phyloP scores from a whole-genome alignment of 2,888 invertebrate species.

The Drosophila atripex region DNA sequence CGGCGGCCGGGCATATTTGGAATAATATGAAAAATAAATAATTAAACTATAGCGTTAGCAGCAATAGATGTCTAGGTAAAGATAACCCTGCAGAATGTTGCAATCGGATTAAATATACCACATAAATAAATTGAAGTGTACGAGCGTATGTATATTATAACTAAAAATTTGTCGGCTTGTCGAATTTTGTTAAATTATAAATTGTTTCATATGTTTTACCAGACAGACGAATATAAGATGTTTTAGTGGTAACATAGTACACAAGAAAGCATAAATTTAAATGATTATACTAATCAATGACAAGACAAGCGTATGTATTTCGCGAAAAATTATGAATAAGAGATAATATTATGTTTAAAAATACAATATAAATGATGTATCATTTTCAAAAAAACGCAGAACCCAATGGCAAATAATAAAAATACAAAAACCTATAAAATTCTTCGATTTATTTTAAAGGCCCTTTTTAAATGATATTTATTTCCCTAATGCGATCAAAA shows the following conservation, averaged over 20 bases:
- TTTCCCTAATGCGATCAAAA: too few relatives aligned
- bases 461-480: too few relatives aligned
- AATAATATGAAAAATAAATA: constrained; percentile 34
- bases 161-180: constrained; percentile 70
- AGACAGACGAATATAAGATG: constrained; percentile 60
- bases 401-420: constrained; percentile 63
- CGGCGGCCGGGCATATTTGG: constrained; percentile 49
- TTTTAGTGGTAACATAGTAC: constrained; percentile 53
- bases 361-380: constrained; percentile 53
- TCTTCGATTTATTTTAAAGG: background rate
- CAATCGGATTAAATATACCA: constrained; percentile 52
- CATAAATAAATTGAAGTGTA: constrained; percentile 30
- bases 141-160: constrained; percentile 61
- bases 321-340: constrained; percentile 59
- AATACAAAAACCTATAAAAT: constrained; percentile 49
- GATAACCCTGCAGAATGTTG: constrained; percentile 58
- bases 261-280: constrained; percentile 28
- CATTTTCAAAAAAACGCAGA: constrained; percentile 52
- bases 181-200: constrained; percentile 70
- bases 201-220: constrained; percentile 73
- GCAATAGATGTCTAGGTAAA: constrained; percentile 74
- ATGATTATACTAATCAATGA: constrained; percentile 53
- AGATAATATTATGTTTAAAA: constrained; percentile 61
- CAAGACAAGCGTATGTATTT: constrained; percentile 54
- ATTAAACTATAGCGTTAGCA: constrained; percentile 57